phyloP scores from a whole-genome alignment of 2,113 vertebrate species.

The Rhinoptilus africanus region DNA sequence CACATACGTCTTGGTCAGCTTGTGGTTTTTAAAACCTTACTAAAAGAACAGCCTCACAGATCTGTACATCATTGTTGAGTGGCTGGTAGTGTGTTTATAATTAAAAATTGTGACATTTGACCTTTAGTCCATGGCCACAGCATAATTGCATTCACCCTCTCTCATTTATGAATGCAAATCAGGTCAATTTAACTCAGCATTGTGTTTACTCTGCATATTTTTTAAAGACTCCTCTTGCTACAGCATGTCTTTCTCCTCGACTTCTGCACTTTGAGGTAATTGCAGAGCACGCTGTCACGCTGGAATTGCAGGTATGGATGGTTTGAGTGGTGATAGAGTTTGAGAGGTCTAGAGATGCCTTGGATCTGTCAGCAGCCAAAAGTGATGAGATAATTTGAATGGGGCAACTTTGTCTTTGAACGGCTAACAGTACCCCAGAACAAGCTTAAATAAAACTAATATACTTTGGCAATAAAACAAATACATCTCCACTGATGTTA shows the following conservation, averaged over 20 bases:
- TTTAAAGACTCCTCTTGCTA: conserved; percentile 10
- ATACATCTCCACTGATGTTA: background rate
- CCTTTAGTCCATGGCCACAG: background rate
- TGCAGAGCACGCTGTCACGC: background rate
- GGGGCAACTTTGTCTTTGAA: background rate
- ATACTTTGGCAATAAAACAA: background rate
- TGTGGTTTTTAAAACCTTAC: background rate
- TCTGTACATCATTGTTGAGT: background rate
- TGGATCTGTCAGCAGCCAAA: background rate
- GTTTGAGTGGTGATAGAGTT: background rate
- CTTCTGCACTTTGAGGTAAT: conserved; percentile 3
- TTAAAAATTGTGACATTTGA: conserved; percentile 17
- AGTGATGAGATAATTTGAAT: background rate
- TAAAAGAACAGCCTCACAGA: background rate
- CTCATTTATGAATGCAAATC: conserved; percentile 36
- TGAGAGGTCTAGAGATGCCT: background rate
- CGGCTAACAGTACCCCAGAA: background rate
- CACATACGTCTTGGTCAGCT: background rate
- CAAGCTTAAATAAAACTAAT: background rate
- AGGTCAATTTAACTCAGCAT: background rate
- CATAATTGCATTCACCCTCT: background rate
- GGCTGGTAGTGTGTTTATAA: background rate
- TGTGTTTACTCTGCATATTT: conserved; percentile 35
- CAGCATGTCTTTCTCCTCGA: background rate
- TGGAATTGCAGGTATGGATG: conserved; percentile 56